Conservation (phyloP, 2,113 vertebrate genomes). For the Anhinga anhinga region DNA sequence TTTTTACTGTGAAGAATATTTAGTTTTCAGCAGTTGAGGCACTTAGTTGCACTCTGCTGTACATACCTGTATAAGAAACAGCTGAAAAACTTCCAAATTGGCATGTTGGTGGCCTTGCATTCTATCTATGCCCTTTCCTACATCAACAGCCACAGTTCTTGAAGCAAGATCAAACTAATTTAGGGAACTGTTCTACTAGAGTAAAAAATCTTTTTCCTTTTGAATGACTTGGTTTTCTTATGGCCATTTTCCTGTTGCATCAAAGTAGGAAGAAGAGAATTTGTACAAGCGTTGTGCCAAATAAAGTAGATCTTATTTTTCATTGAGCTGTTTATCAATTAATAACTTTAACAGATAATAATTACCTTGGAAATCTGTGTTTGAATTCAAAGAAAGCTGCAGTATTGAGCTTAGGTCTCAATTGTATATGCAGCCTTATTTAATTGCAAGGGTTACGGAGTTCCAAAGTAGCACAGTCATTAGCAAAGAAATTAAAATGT, state of each 20-base stretch:
- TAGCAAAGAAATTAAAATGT: background rate
- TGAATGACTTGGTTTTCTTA: background rate
- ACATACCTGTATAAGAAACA: background rate
- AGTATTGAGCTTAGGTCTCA: background rate
- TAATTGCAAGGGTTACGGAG: background rate
- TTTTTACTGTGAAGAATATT: background rate
- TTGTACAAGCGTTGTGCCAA: background rate
- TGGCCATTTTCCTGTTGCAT: background rate
- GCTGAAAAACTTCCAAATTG: background rate
- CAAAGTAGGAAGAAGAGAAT: background rate
- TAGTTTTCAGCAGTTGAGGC: background rate
- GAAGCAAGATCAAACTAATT: background rate
- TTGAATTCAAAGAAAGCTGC: background rate
- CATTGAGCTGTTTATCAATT: background rate
- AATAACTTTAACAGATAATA: background rate
- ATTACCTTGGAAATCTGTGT: background rate
- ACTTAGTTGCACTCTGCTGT: background rate
- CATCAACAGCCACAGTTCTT: background rate
- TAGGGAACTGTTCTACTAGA: background rate
- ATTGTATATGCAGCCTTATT: background rate
- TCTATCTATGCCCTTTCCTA: background rate
- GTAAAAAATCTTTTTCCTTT: background rate
- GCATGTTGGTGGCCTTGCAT: accelerated
- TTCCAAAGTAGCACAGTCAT: background rate
- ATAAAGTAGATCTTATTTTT: background rate